phyloP scores from a whole-genome alignment of 2,113 vertebrate species.

The Aptenodytes patagonicus region DNA sequence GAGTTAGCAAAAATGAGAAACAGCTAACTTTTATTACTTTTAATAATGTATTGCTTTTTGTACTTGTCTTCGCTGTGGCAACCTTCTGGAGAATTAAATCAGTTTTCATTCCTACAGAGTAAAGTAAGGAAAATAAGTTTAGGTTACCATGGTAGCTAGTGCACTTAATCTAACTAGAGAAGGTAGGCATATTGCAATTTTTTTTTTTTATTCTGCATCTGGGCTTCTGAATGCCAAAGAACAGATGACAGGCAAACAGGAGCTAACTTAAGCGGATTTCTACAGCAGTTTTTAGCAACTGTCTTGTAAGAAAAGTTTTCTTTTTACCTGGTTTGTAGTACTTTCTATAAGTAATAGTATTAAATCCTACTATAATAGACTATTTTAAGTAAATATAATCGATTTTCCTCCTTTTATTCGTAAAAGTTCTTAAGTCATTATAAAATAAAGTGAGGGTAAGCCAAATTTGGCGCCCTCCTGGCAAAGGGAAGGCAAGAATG shows the following conservation, averaged over 20 bases:
- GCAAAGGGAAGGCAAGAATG: background rate
- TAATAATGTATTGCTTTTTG: background rate
- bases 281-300: background rate
- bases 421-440: background rate
- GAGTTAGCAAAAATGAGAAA: background rate
- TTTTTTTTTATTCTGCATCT: background rate
- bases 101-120: conserved; percentile 35
- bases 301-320: background rate
- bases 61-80: background rate
- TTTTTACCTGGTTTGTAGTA: background rate
- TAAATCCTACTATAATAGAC: background rate
- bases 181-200: conserved; percentile 26
- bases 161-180: conserved; percentile 45
- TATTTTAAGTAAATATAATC: background rate
- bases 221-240: background rate
- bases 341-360: background rate
- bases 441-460: background rate
- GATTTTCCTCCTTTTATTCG: rapidly evolving
- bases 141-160: conserved; percentile 73
- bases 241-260: background rate
- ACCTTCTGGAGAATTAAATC: conserved; percentile 23
- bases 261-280: background rate
- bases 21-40: background rate
- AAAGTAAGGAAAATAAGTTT: conserved; percentile 78
- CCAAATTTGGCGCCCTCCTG: background rate